phyloP scores from a whole-genome alignment of 2,888 invertebrate species.

The Habrosyne pyritoides region DNA sequence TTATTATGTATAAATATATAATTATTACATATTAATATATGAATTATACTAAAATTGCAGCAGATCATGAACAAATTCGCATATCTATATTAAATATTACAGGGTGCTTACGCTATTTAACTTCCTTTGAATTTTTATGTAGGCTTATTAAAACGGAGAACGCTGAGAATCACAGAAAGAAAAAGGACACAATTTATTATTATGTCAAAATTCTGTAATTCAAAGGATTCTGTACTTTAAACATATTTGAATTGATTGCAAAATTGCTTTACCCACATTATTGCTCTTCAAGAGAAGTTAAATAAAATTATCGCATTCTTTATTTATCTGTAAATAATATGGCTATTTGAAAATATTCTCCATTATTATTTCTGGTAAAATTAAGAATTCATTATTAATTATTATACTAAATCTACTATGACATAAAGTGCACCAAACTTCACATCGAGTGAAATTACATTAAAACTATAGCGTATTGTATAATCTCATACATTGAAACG shows the following conservation, averaged over 20 bases:
- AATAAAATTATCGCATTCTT: conserved; percentile 18
- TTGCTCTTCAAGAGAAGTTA: background rate
- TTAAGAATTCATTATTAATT: background rate
- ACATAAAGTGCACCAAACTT: conserved; percentile 52
- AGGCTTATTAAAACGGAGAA: background rate
- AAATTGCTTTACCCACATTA: background rate
- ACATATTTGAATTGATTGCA: too few species aligned
- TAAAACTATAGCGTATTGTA: conserved; percentile 29
- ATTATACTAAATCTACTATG: conserved; percentile 10
- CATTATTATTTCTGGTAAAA: conserved; percentile 29
- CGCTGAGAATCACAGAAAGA: too few species aligned
- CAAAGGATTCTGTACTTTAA: too few species aligned
- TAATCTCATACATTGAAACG: conserved; percentile 52
- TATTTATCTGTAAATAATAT: conserved; percentile 60
- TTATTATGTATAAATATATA: conserved; percentile 25
- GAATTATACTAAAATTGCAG: conserved; percentile 39
- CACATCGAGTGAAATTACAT: conserved; percentile 41
- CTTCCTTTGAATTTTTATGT: conserved; percentile 4
- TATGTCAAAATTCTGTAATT: too few species aligned
- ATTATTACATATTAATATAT: conserved; percentile 27
- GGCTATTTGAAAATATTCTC: conserved; percentile 56
- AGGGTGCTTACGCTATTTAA: conserved; percentile 23
- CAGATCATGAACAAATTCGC: conserved; percentile 36
- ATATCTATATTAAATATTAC: conserved; percentile 9
- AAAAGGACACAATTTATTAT: too few species aligned